Evolutionary conservation across 2,113 vertebrate species (phyloP), one percentile per base, ranked within the genome.

Genomic region (Cyprinodon variegatus): DNA sequence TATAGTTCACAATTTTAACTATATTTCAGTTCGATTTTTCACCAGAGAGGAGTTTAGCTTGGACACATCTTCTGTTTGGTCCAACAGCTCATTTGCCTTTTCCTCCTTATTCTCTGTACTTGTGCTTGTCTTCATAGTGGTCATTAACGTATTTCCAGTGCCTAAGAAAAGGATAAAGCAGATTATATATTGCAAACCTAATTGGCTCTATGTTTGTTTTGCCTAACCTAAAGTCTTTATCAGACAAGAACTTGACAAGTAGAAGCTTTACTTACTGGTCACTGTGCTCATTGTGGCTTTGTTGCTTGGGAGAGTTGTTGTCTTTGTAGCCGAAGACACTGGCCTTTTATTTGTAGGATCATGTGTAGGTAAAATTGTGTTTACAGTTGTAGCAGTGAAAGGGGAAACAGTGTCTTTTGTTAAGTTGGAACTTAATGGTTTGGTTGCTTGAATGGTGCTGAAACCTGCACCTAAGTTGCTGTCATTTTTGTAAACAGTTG

Each of bases 31-130:
- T 9, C 15, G 36, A 53, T 38, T 15, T 11, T 37, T 85, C 12
- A 93, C 92, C 88, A 95, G 92, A 71, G 93, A 82, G 3, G 89
- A 48, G 80, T 83, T 94, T 68, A 94, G 76, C 14, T 66, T 59
- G 13, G 83, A 72, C 0, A 37, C 4, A 29, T 91, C 12, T 43
- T 72, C 65, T 36, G 91, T 87, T 89, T 88, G 61, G 36, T 75
- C n/a, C 43, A 93, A 50, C 17, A 95, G 82, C 14, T 83, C 1
- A 3, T 82, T 46, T 1, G 72, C 85, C 65, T 57, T 60, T 17
- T 80, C n/a, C 29, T 86, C 75, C 43, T 41, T 22, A 3, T 11
- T 38, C 8, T 50, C n/a, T 48, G 82, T 48, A n/a, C 13, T 70
- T 68, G 15, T 7, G 7, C 40, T 78, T 20, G 77, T 83, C 61